Conservation (phyloP, 2,888 invertebrate species). For the Eristalinus sepulchralis region DNA sequence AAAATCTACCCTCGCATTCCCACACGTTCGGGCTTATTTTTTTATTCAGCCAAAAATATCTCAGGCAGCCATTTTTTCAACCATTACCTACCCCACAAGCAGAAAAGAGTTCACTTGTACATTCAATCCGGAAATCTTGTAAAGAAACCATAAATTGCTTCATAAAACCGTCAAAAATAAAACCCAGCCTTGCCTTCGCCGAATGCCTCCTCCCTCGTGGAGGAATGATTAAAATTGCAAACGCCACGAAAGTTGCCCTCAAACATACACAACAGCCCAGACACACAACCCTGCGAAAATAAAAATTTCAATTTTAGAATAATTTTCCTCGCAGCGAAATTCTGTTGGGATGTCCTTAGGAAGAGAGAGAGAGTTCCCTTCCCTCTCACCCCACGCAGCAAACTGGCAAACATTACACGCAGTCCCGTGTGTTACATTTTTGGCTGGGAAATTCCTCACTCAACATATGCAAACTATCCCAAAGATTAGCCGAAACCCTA, state of each 20-base stretch:
- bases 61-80: neutral
- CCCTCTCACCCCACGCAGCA: neutral
- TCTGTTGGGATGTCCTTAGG: neutral
- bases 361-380: too few relatives aligned
- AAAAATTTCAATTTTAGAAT: constrained; percentile 15
- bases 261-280: neutral
- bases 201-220: neutral
- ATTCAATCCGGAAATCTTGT: neutral
- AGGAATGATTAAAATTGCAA: constrained; percentile 10
- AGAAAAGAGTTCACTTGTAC: neutral
- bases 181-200: neutral
- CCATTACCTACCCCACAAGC: neutral
- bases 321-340: constrained; percentile 7
- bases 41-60: neutral
- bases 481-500: constrained; percentile 39
- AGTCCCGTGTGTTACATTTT: constrained; percentile 25
- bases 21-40: neutral
- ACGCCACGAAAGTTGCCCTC: neutral
- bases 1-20: neutral
- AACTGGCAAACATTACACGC: neutral
- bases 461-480: constrained; percentile 39
- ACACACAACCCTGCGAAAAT: constrained; percentile 6
- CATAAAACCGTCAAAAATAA: neutral
- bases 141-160: constrained; percentile 1
- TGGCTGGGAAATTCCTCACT: constrained; percentile 11